Percentiles rank a stretch among this genome's conserved stretches.
Conservation (phyloP, 2,888 invertebrate species). For the Teleiodes luculella region DNA sequence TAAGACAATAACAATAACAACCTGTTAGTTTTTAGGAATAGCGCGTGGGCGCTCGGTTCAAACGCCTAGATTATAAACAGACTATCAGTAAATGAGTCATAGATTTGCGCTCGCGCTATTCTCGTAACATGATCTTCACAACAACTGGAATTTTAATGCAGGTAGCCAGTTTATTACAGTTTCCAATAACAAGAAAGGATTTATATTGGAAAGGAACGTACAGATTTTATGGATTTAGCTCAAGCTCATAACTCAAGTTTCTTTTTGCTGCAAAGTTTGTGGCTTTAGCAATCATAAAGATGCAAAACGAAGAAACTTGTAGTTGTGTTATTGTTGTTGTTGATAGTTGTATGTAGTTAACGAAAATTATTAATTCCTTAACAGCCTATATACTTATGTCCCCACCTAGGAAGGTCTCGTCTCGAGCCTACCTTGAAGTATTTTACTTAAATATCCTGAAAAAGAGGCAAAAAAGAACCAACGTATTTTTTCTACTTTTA, state of each 20-base stretch:
- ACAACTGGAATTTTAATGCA: constrained; percentile 1
- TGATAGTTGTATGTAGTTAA: no score
- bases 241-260: background rate
- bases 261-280: no score
- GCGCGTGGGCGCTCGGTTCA: background rate
- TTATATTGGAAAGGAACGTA: background rate
- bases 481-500: no score
- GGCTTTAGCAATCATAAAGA: no score
- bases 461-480: no score
- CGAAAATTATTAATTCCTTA: no score
- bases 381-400: no score
- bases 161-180: background rate
- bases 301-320: no score
- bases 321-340: no score
- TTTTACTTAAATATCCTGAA: no score
- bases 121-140: background rate
- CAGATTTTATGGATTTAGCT: background rate
- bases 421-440: no score
- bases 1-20: background rate
- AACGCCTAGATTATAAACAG: background rate
- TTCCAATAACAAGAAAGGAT: constrained; percentile 16
- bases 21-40: background rate
- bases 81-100: background rate
- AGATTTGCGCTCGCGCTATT: background rate
- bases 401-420: no score